Base-by-base conservation (phyloP, 1,140 invertebrate genomes). In the Drosophila funebris region DNA sequence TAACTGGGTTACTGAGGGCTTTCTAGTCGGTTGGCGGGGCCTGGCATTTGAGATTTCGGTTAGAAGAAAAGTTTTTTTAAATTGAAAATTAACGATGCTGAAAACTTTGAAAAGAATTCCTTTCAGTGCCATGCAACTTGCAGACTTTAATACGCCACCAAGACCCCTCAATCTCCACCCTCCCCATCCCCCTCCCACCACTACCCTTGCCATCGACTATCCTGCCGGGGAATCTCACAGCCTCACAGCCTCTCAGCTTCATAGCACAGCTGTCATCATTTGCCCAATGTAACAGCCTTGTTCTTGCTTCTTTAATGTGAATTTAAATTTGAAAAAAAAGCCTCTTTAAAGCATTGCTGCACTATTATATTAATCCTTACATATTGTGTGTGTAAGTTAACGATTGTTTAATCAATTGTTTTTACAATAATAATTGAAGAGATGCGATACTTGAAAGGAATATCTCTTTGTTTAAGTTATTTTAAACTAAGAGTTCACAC, bases 31-130 rank as follows among this genome's bases (percentile, higher is more conserved):
- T 16, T 24, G 41, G 39, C 16, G 6, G 13, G 13, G 43, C 13
- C 18, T 20, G 18, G n/a, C 39, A 66, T 74, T 76, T 71, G 66
- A 63, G 73, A 58, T 80, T 79, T 64, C 67, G 73, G 77, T 77
- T 74, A 76, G 75, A 78, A 78, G 80, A 72, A 78, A 83, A 83
- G 61, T 83, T 83, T 83, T 83, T 73, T 76, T 78, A 83, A 83
- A 83, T 83, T 83, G 80, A 83, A 83, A 83, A 83, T 83, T 83
- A 83, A 83, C 80, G 80, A 83, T 83, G 80, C 79, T 83, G 80
- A 83, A 81, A 83, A 83, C 71, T 83, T 83, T 78, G 56, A 57
- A 76, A 80, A 80, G 78, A 80, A 80, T 80, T 80, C 54, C 62
- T 61, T 73, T 67, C 73, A 60, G 69, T 57, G 60, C 48, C 61